Base-by-base conservation (phyloP, 2,113 vertebrate genomes). In the Petrocephalus zakoni region DNA sequence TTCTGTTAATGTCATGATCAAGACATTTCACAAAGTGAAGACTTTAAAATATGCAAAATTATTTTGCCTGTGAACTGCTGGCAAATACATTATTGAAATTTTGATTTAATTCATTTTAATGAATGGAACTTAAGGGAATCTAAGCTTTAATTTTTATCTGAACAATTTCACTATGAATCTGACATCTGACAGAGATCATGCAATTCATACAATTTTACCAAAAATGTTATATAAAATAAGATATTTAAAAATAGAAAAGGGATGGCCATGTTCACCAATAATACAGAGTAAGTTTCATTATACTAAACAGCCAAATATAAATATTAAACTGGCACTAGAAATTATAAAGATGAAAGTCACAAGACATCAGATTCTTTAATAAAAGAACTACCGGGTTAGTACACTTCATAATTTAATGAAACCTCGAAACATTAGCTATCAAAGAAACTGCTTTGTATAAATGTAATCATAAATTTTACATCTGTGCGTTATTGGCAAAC, bases 1-100 rank as follows among this genome's bases (percentile, higher is more conserved):
- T 78, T 78, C 29, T 78, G 72, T 75, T 75, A 72, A 34, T 34
- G 68, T 78, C 34, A 78, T 29, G 61, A 68, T 68, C 61, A 68
- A 68, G 61, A 42, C 34, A 78, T 78, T 78, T 78, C 72, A 42
- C 34, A 78, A 42, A 78, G 29, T 34, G 72, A 78, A 78, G 72
- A 78, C 29, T 37, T 82, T 83, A 49, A 46, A 83, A 49, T 49
- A 83, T 78, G 81, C 46, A 21, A 83, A 83, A 83, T 83, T 83
- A 83, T 47, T 46, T 83, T 83, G 81, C 21, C 81, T 49, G 8
- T 47, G 42, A 83, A 83, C 42, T 83, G 37, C 81, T 83, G 81
- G 42, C 19, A 49, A 83, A 49, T n/a, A 46, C 81, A 83, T 83
- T 46, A 47, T 83, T 83, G 37, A 47, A 46, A 47, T 83, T 83